These are phyloP conservation scores for Kryptolebias ocellatus DNA, from an alignment of 2,797 vertebrate species.

Conservation along the genomic window DNA sequence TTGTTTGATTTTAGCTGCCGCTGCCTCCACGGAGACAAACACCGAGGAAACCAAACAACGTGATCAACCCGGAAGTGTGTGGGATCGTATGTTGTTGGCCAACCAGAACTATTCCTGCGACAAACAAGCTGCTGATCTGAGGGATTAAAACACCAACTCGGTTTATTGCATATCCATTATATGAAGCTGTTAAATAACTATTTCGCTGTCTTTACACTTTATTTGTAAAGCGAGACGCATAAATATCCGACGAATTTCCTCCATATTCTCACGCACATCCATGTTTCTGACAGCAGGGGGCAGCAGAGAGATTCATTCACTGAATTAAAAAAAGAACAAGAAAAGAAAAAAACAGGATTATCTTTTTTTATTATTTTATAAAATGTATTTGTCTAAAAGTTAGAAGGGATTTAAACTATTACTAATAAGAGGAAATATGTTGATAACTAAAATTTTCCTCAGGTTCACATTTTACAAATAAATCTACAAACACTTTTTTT, in stretches of 20 bases:
- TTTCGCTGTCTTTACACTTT: neutral
- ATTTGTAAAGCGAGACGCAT: neutral
- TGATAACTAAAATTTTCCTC: no score
- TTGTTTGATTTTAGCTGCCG: neutral
- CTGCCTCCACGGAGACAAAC: no score
- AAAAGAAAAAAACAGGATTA: no score
- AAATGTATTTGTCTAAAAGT: no score
- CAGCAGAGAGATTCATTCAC: constrained; percentile 2
- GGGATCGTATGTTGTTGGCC: constrained; percentile 48
- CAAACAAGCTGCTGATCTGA: neutral
- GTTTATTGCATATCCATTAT: neutral
- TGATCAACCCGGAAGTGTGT: constrained; percentile 41
- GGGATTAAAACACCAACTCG: rapidly evolving
- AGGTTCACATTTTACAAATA: no score
- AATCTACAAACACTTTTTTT: no score
- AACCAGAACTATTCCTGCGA: constrained; percentile 46
- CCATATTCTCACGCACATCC: neutral
- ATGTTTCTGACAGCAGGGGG: constrained; percentile 16
- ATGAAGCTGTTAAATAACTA: no score
- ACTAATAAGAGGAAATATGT: no score
- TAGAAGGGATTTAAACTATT: no score
- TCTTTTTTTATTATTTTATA: no score
- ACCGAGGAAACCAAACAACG: neutral
- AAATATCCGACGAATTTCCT: neutral
- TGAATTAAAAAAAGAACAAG: neutral